These are phyloP conservation scores for Corythucha ciliata DNA, from an alignment of 2,888 invertebrate species.

Conservation along the genomic window DNA sequence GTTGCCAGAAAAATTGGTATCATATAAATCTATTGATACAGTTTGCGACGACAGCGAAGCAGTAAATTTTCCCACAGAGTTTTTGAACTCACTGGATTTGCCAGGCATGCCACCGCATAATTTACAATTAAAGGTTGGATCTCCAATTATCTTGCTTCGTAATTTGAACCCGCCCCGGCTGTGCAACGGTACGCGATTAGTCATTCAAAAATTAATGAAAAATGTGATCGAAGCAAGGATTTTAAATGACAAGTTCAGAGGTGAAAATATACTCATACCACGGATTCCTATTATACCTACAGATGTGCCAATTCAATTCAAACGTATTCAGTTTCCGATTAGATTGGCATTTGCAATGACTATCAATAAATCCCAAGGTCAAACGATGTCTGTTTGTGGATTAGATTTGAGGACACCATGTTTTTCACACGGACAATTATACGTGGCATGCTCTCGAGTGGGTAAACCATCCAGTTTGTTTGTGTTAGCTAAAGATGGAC, in stretches of 20 bases:
- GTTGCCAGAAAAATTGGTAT: constrained; percentile 34
- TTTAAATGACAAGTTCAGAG: constrained; percentile 27
- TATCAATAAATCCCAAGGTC: too few species aligned
- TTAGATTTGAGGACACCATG: constrained; percentile 22
- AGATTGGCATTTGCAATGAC: too few species aligned
- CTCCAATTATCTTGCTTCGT: constrained; percentile 33
- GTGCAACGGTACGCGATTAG: constrained; percentile 36
- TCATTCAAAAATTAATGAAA: constrained; percentile 32
- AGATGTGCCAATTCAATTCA: too few species aligned
- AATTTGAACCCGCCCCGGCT: constrained; percentile 35
- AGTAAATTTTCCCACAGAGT: constrained; percentile 34
- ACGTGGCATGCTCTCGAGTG: neutral
- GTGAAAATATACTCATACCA: constrained; percentile 34
- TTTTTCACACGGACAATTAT: neutral
- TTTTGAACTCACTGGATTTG: constrained; percentile 39
- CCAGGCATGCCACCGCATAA: constrained; percentile 29
- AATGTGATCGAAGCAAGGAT: constrained; percentile 36
- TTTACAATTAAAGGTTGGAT: constrained; percentile 35
- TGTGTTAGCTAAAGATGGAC: neutral
- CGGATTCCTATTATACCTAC: constrained; percentile 29
- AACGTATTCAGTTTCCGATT: too few species aligned
- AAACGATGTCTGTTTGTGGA: constrained; percentile 26
- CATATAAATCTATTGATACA: constrained; percentile 36
- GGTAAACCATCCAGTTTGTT: neutral
- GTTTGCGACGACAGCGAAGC: constrained; percentile 31